Evolutionary conservation across 2,113 vertebrate species (phyloP).

Genomic region (Calidris pygmaea): DNA sequence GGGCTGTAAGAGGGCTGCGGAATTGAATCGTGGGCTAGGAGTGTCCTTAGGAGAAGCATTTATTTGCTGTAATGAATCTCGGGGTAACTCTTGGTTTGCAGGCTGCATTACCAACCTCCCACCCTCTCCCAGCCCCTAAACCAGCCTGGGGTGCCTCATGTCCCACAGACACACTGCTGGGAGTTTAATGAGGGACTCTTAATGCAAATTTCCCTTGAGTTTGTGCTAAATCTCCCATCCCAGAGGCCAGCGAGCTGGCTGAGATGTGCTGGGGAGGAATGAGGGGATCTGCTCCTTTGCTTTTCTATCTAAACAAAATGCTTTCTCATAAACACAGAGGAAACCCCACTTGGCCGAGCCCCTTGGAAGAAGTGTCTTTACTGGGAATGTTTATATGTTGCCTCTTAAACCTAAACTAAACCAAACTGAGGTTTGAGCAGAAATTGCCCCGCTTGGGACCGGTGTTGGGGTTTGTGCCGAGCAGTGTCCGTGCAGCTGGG

Average conservation of each 20-base stretch:
- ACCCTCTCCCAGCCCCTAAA: not conserved
- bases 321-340: conserved; percentile 47
- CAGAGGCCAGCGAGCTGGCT: not conserved
- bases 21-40: not conserved
- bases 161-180: not conserved
- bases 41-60: not conserved
- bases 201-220: not conserved
- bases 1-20: not conserved
- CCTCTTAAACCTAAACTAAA: conserved; percentile 32
- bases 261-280: not conserved
- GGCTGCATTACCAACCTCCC: not conserved
- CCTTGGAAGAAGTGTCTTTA: conserved; percentile 15
- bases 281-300: not conserved
- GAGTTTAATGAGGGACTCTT: not conserved
- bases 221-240: not conserved
- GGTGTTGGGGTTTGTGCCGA: rapidly evolving
- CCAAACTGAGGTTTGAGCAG: not conserved
- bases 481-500: not conserved
- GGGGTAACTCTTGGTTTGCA: not conserved
- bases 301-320: conserved; percentile 55
- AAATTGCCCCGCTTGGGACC: not conserved
- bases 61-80: not conserved
- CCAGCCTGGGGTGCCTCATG: not conserved
- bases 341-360: conserved; percentile 43
- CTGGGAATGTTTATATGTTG: conserved; percentile 57